Evolutionary conservation across 2,113 vertebrate genomes (phyloP).

Genomic region (Bombycilla garrulus): DNA sequence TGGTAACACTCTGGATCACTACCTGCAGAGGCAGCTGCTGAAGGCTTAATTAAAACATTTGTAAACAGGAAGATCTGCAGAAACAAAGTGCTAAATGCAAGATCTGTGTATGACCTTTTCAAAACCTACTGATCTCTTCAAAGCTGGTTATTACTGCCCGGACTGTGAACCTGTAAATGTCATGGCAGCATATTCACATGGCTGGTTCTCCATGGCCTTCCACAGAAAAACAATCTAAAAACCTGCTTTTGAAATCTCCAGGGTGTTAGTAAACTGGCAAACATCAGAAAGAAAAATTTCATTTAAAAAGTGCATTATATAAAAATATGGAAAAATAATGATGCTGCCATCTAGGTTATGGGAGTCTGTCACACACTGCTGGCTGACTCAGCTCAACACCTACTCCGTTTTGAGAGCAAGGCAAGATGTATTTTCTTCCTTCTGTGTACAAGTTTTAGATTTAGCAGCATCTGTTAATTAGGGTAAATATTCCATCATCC

Average conservation of each 20-base stretch:
- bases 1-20: background rate
- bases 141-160: background rate
- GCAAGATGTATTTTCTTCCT: background rate
- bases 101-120: conserved; percentile 1
- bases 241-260: background rate
- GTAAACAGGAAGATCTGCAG: background rate
- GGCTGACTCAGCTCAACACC: background rate
- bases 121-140: conserved; percentile 10
- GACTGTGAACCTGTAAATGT: conserved; percentile 8
- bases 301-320: background rate
- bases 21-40: background rate
- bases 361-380: background rate
- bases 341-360: background rate
- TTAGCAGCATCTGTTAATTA: background rate
- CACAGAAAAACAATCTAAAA: background rate
- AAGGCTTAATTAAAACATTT: conserved; percentile 9
- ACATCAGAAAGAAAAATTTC: background rate
- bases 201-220: background rate
- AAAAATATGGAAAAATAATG: background rate
- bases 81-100: background rate
- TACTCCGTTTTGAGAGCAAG: fast-evolving
- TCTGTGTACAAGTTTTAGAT: background rate
- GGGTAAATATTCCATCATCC: background rate
- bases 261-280: background rate
- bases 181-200: background rate